Evolutionary conservation across 2,888 invertebrate genomes (phyloP), one percentile per base, ranked within the genome.

Genomic region (Nineta flava): DNA sequence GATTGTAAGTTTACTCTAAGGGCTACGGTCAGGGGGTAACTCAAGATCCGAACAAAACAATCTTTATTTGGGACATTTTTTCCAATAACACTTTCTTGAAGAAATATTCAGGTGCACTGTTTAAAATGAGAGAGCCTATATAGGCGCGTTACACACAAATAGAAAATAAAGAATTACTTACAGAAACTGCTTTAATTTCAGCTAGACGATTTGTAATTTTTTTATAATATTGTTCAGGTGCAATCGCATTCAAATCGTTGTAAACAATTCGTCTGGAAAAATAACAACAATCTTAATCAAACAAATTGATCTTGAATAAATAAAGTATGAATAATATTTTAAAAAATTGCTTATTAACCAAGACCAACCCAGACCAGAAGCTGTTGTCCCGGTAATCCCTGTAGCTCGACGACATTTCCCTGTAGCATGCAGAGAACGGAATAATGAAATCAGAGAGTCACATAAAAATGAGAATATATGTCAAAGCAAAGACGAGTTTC

Each of bases 211-310:
- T 79, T 1, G 86, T 92, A 55, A 95, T 90, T 68, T 92, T 87
- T 67, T 92, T 92, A 66, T 91, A 88, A 70, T 93, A 94, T 70
- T 93, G 91, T 69, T 94, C 90, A 0, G 95, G 95, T 6, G 95
- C 91, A 59, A 96, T 87, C 49, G 82, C 77, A 66, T 86, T 86
- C 53, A 96, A 75, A 67, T 95, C 94, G 62, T 80, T 85, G 72
- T 88, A 94, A 26, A 87, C 81, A 60, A 95, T 83, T 61, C 87
- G 82, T 60, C 93, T 93, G 74, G 55, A 72, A 73, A 52, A 49
- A 52, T 54, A 52, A 53, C 54, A 51, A 10, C 9, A 19, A 34
- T 31, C 13, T 13, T 35, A 35, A 13, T 12, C 16, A 34, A 35
- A 35, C 31, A 15, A 17, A 15, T 38, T 4, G 34, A 26, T 16